Conservation (phyloP, 1,140 invertebrate genomes). For the Lordiphosa clarofinis region DNA sequence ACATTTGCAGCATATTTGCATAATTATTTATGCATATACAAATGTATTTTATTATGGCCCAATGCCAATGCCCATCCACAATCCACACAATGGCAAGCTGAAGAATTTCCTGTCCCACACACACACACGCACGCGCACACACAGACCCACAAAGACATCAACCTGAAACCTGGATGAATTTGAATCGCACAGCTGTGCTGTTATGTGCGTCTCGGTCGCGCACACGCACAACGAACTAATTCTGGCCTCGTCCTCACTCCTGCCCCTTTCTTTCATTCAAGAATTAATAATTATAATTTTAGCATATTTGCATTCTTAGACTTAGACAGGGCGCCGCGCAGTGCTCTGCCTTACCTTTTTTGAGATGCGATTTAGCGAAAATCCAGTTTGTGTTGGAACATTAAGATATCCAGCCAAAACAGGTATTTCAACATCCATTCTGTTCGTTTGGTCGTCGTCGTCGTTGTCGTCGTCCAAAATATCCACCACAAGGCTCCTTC, state of each 20-base stretch:
- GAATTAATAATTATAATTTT: no score
- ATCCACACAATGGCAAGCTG: constrained; percentile 11
- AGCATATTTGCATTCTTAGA: no score
- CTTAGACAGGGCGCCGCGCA: no score
- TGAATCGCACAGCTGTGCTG: constrained; percentile 34
- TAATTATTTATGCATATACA: not conserved
- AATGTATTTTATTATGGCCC: not conserved
- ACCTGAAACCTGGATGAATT: constrained; percentile 18
- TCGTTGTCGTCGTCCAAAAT: constrained; percentile 14
- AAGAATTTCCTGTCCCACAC: constrained; percentile 63
- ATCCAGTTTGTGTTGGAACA: constrained; percentile 79
- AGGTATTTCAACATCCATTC: constrained; percentile 79
- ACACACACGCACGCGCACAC: constrained; percentile 12
- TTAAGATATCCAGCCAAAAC: constrained; percentile 78
- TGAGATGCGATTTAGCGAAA: constrained; percentile 78
- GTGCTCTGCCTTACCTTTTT: constrained; percentile 66
- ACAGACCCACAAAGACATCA: constrained; percentile 1
- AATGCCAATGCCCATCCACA: not conserved
- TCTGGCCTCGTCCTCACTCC: constrained; percentile 25
- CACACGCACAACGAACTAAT: constrained; percentile 51
- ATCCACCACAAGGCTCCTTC: constrained; percentile 8
- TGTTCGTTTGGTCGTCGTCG: constrained; percentile 41
- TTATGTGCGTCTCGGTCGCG: constrained; percentile 29
- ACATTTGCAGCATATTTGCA: constrained; percentile 9
- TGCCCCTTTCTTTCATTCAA: constrained; percentile 2